Base-by-base conservation (phyloP, 2,888 invertebrate species). In the Cremastinae sp. region DNA sequence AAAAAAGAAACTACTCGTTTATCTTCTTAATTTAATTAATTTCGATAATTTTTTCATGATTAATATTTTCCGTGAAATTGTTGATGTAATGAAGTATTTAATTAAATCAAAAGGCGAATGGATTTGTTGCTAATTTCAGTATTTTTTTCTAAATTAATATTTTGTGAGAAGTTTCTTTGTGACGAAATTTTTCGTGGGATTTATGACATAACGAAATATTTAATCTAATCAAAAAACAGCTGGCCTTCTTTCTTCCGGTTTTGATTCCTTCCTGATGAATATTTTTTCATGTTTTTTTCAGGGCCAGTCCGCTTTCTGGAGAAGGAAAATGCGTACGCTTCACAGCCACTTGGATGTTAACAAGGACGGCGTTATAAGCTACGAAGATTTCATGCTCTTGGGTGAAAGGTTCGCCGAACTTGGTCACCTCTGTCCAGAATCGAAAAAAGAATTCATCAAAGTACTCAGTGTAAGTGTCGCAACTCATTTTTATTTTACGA, bases 291-390 rank as follows among this genome's bases (percentile, higher is more conserved):
- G 2, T 41, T 12, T 18, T 69, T 86, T 84, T 62, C 76, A 92
- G 92, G 92, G 92, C 2, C 90, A 91, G 82, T 91, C 91, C 0
- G 92, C 93, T 72, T 96, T 96, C 88, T 96, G 96, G 96, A 92
- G 95, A 35, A 92, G 94, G 84, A 96, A 96, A 91, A 96, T 96
- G 94, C 93, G 96, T 37, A 96, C 96, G 0, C 92, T 96, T 68
- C 96, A 96, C 90, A 93, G 93, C 81, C 94, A 96, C 75, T 90
- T 96, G 79, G 96, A 96, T 87, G 93, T 96, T 0, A 96, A 96
- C 90, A 96, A 95, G 86, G 96, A 96, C 83, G 96, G 96, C 0
- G 94, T 96, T 78, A 93, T 96, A 83, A 95, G 96, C 0, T 96
- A 92, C 88, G 95, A 96, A 83, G 96, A 96, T 88, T 96, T 95